phyloP scores from a whole-genome alignment of 1,140 invertebrate genomes.

The Macrosteles quadrilineatus region DNA sequence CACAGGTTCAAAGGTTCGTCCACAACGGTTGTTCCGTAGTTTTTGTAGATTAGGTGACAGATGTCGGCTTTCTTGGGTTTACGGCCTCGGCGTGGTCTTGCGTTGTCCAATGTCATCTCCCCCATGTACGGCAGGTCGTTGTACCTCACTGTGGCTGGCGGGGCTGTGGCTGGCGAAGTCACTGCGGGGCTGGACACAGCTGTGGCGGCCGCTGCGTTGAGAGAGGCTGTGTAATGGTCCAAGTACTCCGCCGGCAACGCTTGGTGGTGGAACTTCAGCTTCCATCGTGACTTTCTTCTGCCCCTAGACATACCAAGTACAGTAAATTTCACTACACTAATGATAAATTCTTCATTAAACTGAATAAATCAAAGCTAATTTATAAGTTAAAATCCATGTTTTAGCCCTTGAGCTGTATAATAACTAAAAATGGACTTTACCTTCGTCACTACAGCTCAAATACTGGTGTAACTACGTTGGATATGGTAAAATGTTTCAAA shows the following conservation, averaged over 20 bases:
- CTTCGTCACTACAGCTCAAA: too few relatives aligned
- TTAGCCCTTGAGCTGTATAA: too few relatives aligned
- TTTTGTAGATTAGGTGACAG: constrained; percentile 88
- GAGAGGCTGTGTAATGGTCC: constrained; percentile 73
- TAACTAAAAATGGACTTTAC: too few relatives aligned
- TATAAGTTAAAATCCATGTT: too few relatives aligned
- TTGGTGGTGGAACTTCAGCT: constrained; percentile 80
- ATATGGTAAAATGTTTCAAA: too few relatives aligned
- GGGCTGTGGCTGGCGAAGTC: constrained; percentile 52
- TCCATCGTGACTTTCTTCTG: constrained; percentile 67
- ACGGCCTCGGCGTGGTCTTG: constrained; percentile 75
- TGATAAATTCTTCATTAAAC: too few relatives aligned
- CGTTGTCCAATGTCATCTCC: constrained; percentile 84
- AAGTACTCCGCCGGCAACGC: constrained; percentile 76
- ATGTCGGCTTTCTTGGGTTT: constrained; percentile 88
- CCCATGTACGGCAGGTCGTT: constrained; percentile 89
- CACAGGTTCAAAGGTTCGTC: constrained; percentile 82
- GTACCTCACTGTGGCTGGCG: constrained; percentile 62
- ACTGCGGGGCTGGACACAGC: constrained; percentile 47
- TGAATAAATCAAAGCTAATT: too few relatives aligned
- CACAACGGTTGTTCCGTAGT: constrained; percentile 77
- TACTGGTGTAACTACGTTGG: too few relatives aligned
- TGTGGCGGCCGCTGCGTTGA: constrained; percentile 49
- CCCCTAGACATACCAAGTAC: constrained; percentile 56
- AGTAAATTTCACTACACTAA: too few relatives aligned